Base-by-base conservation (phyloP, 2,113 vertebrate genomes). In the Ammospiza caudacuta region DNA sequence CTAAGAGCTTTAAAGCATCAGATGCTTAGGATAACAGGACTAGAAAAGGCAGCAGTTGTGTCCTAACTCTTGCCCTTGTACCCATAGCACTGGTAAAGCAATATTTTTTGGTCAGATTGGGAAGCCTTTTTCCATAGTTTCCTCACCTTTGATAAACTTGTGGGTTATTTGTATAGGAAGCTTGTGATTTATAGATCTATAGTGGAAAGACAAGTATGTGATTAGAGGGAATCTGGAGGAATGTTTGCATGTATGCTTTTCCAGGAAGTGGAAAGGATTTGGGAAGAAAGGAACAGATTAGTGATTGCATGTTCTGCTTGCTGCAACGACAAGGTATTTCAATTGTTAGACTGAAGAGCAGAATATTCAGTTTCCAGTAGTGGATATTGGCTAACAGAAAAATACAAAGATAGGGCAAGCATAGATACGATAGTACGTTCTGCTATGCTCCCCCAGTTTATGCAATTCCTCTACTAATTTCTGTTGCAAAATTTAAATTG, bases 381-480 rank as follows among this genome's bases (percentile, higher is more conserved):
- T 47, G 12, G 39, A 9, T 69, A 78, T 55, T 70, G 49, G 54
- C 66, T 58, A 75, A 57, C 0, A 31, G 54, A 68, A 82, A 87
- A 91, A 82, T 21, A n/a, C 27, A 43, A 79, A 89, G 39, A 33
- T 9, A 72, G 28, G 31, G 46, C 37, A 73, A 86, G 44, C 17
- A 29, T 14, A 72, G 66, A 14, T 70, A 39, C 0, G 0, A 18
- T 5, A 31, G 8, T 55, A 44, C 4, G 8, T 27, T 52, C 39
- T n/a, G 6, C 39, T 47, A 27, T 55, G 35, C 5, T 84, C 11
- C 39, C 12, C 19, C 47, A 67, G 17, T 70, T 62, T 78, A 23
- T 78, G 19, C n/a, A 70, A 62, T 62, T 55, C 23, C 21, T 91
- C 5, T 4, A 5, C 29, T 70, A 37, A 67, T 24, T 83, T 61